These are phyloP conservation scores for Eriosoma lanigerum DNA, from an alignment of 1,140 invertebrate genomes.

Conservation along the genomic window DNA sequence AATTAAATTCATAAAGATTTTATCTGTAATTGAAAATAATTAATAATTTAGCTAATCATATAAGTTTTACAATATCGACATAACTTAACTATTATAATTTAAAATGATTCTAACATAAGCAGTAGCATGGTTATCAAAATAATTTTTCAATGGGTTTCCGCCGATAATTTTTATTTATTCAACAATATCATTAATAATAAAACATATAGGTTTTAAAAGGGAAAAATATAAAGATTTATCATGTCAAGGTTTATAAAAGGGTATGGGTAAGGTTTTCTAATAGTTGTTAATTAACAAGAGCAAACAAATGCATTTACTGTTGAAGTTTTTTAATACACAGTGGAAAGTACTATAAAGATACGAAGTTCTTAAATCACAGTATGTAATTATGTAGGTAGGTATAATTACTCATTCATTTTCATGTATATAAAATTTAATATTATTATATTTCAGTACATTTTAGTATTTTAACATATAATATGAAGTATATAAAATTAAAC, in stretches of 20 bases:
- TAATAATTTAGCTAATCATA: too few species aligned
- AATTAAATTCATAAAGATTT: too few species aligned
- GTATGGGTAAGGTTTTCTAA: constrained; percentile 31
- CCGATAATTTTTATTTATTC: constrained; percentile 19
- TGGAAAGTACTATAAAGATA: too few species aligned
- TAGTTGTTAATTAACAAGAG: constrained; percentile 23
- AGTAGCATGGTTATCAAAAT: too few species aligned
- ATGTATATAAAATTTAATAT: too few species aligned
- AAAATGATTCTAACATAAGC: not conserved
- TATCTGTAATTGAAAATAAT: not conserved
- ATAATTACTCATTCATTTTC: too few species aligned
- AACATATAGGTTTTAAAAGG: not conserved
- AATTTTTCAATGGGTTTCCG: not conserved
- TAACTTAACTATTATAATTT: not conserved
- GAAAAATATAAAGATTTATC: constrained; percentile 11
- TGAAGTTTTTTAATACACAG: constrained; percentile 16
- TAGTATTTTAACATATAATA: too few species aligned
- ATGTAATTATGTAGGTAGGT: too few species aligned
- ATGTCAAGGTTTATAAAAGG: not conserved
- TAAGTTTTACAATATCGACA: not conserved
- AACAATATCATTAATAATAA: constrained; percentile 7
- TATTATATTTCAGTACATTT: too few species aligned
- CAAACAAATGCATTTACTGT: not conserved
- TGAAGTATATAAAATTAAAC: too few species aligned
- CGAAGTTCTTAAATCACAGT: too few species aligned